phyloP scores from a whole-genome alignment of 2,113 vertebrate species.

The Lampris incognitus region DNA sequence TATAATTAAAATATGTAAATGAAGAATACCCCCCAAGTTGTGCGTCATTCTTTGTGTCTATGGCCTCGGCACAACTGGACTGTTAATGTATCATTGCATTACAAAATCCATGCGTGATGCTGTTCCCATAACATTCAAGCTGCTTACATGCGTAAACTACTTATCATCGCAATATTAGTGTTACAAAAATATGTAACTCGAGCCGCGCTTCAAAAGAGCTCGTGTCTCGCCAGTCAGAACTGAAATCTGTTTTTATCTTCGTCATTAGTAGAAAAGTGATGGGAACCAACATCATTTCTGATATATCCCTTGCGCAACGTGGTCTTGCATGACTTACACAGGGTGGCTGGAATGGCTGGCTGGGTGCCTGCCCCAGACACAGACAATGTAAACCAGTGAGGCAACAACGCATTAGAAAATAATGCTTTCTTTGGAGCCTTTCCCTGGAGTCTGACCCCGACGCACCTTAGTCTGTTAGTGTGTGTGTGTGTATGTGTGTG shows the following conservation, averaged over 20 bases:
- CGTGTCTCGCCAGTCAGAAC: neutral
- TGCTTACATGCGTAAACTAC: too few relatives aligned
- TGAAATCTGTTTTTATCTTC: constrained; percentile 21
- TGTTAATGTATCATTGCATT: neutral
- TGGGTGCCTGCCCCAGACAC: constrained; percentile 1
- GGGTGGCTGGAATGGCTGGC: neutral
- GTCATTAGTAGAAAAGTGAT: constrained; percentile 29
- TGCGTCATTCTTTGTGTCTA: neutral
- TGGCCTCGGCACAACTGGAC: too few relatives aligned
- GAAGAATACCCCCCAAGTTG: neutral
- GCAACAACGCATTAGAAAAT: constrained; percentile 28
- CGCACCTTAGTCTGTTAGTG: neutral
- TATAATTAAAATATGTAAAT: neutral
- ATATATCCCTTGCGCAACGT: constrained; percentile 19
- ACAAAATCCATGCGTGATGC: constrained; percentile 2
- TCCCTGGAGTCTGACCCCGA: constrained; percentile 5
- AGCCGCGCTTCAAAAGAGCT: neutral
- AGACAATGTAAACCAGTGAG: constrained; percentile 4
- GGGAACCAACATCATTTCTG: constrained; percentile 2
- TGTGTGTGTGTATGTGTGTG: neutral
- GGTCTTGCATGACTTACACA: constrained; percentile 8
- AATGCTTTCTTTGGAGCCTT: constrained; percentile 39
- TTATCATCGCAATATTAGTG: too few relatives aligned
- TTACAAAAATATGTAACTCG: too few relatives aligned
- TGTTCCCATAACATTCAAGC: constrained; percentile 11